Base-by-base conservation (phyloP, 23 tunicate genomes). In the Diplosoma virens region DNA sequence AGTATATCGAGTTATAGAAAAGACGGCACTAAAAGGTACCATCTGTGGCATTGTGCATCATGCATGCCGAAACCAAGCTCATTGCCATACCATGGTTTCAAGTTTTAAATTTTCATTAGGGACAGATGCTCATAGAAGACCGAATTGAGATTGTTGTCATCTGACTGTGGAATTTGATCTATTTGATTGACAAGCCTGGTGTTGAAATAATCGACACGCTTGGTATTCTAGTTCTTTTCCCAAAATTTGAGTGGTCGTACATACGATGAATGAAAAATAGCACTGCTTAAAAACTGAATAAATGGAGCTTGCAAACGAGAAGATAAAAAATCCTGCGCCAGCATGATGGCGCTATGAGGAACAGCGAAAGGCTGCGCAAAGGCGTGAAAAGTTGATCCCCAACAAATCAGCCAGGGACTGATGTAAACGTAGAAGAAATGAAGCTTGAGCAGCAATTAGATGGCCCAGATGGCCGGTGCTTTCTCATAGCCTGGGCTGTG, bases 361-460 rank as follows among this genome's bases (percentile, higher is more conserved):
- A 81, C 88, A 1, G 79, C 80, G 22, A 91, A 74, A 1, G 97
- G 97, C 34, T 91, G 97, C 20, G 95, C 86, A 31, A 82, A 63
- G 11, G 97, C 97, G 41, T 93, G 98, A 74, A 93, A 87, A 4
- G 98, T 87, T 0, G 94, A 86, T 36, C 98, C 98, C 98, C 98
- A 93, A 6, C 90, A 82, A 18, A 87, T 82, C 58, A 79, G 94
- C 89, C 98, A 93, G n/a, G 98, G 98, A 1, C 83, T 75, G 37
- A 93, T 79, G 33, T 93, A 87, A 16, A 93, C 95, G 37, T 64
- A 33, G 60, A 87, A 75, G 60, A 93, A 93, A 25, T 79, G 82
- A 23, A 93, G 78, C 77, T 87, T 87, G 27, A 82, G 78, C 3
- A 82, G 46, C 23, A 93, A 36, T 20, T 87, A n/a, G n/a, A n/a